Evolutionary conservation across 2,888 invertebrate genomes (phyloP).

Genomic region (Perdita meconis): DNA sequence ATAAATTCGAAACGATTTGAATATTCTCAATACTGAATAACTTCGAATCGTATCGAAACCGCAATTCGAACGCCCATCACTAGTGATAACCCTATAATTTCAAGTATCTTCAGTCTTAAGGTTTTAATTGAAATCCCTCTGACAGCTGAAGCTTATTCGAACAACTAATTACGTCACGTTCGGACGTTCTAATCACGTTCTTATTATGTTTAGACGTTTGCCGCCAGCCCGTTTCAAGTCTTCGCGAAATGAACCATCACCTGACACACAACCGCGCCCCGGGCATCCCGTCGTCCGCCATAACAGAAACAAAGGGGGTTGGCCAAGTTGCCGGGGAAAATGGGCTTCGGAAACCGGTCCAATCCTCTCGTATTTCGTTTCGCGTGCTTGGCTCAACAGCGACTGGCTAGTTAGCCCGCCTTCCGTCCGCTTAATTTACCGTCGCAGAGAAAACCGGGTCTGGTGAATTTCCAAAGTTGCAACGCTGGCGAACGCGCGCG

Average conservation of each 20-base stretch:
- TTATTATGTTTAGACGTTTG: too few relatives aligned
- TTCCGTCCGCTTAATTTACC: constrained; percentile 54
- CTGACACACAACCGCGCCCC: not conserved
- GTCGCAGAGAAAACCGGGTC: constrained; percentile 32
- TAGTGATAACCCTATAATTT: too few relatives aligned
- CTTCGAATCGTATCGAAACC: too few relatives aligned
- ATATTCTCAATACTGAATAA: too few relatives aligned
- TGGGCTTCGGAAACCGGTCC: not conserved
- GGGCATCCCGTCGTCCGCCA: not conserved
- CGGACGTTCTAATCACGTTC: too few relatives aligned
- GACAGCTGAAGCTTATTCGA: too few relatives aligned
- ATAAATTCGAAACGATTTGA: too few relatives aligned
- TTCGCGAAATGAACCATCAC: not conserved
- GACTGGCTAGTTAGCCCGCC: constrained; percentile 26
- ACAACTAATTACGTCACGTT: too few relatives aligned
- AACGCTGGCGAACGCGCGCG: constrained; percentile 27
- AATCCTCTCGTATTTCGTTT: not conserved
- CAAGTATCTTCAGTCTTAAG: too few relatives aligned
- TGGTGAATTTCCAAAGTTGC: constrained; percentile 48
- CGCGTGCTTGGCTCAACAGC: not conserved
- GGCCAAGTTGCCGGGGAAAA: constrained; percentile 9
- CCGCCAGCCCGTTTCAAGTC: too few relatives aligned
- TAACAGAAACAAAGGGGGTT: not conserved
- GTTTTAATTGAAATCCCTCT: too few relatives aligned
- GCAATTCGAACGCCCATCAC: too few relatives aligned